These are phyloP conservation scores for Alentia gelatinosa DNA, from an alignment of 2,888 invertebrate genomes.

Conservation along the genomic window DNA sequence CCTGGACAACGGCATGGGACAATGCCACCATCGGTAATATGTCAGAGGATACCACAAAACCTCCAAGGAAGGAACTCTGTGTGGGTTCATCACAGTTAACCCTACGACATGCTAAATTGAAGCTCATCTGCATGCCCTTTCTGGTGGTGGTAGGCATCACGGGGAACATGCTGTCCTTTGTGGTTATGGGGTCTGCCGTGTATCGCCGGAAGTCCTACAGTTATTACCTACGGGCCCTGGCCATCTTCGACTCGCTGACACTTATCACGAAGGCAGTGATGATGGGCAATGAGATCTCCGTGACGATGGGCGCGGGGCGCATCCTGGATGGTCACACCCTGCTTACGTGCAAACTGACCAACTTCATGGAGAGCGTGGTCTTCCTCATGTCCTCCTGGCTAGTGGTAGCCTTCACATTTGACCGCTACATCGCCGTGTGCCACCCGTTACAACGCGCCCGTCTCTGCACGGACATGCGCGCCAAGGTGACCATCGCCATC, in stretches of 20 bases:
- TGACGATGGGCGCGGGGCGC: not conserved
- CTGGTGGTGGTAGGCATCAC: conserved; percentile 51
- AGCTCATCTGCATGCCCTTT: conserved; percentile 54
- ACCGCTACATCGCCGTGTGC: conserved; percentile 62
- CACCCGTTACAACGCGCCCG: conserved; percentile 57
- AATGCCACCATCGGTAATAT: not conserved
- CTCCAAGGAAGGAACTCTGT: too few relatives aligned
- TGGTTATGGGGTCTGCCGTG: conserved; percentile 56
- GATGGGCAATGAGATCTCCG: conserved; percentile 32
- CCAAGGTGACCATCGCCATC: conserved; percentile 45
- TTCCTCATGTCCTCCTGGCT: conserved; percentile 62
- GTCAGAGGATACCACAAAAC: not conserved
- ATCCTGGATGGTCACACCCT: not conserved
- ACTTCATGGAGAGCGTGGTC: conserved; percentile 59
- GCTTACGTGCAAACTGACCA: conserved; percentile 58
- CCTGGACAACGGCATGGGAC: too few relatives aligned
- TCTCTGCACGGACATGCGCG: conserved; percentile 57
- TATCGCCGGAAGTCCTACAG: conserved; percentile 62
- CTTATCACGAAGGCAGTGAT: conserved; percentile 48
- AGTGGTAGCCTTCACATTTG: conserved; percentile 61
- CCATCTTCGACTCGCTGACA: conserved; percentile 60
- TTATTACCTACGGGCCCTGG: conserved; percentile 61
- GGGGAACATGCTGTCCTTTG: conserved; percentile 60
- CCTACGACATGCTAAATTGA: not conserved
- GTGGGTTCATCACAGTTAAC: not conserved